phyloP scores from a whole-genome alignment of 2,797 vertebrate species.

The Etheostoma perlongum region DNA sequence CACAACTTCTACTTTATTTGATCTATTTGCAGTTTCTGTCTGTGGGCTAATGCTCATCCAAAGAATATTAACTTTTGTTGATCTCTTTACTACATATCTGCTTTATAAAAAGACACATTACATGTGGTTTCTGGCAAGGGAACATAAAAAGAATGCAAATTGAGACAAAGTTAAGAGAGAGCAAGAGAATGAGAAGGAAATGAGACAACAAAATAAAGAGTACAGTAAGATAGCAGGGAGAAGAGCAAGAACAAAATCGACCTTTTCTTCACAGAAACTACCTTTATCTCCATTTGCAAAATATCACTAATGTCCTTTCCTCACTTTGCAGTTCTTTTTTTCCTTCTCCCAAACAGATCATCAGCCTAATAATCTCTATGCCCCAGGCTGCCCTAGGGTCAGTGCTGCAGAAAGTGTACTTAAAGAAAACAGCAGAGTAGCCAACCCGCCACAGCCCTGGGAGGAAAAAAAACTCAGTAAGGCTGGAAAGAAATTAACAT shows the following conservation, averaged over 20 bases:
- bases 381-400: conserved; percentile 4
- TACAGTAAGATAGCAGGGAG: neutral
- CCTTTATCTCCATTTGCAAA: conserved; percentile 26
- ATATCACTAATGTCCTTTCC: conserved; percentile 23
- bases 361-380: conserved; percentile 24
- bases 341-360: conserved; percentile 25
- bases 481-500: conserved; percentile 41
- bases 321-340: conserved; percentile 17
- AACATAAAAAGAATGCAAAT: conserved; percentile 39
- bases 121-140: conserved; percentile 21
- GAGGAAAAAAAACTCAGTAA: neutral
- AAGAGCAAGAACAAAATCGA: conserved; percentile 24
- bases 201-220: neutral
- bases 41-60: neutral
- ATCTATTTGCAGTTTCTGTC: conserved; percentile 23
- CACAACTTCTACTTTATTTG: conserved; percentile 15
- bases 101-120: conserved; percentile 17
- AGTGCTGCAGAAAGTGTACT: neutral
- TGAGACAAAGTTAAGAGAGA: conserved; percentile 44
- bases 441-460: neutral
- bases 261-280: conserved; percentile 7
- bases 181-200: conserved; percentile 32
- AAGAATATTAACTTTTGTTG: conserved; percentile 19
- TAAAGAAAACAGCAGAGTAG: neutral
- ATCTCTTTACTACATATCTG: conserved; percentile 21